Evolutionary conservation across 2,888 invertebrate species (phyloP).

Genomic region (Polylopha cassiicola): DNA sequence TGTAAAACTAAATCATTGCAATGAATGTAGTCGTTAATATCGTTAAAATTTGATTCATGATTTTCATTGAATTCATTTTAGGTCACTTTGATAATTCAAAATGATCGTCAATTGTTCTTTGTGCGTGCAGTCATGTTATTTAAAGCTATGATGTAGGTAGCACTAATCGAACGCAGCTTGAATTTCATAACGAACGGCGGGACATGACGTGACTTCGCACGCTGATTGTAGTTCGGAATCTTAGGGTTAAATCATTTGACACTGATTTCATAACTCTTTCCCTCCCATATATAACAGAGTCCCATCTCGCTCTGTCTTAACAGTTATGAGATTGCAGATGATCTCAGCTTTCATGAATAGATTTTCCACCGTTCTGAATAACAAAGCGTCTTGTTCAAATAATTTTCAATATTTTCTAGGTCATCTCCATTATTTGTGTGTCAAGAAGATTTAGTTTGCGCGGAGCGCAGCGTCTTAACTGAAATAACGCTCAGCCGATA

Average conservation of each 20-base stretch:
- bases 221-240: slow-evolving; percentile 69
- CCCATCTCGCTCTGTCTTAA: slow-evolving; percentile 30
- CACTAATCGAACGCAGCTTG: slow-evolving; percentile 57
- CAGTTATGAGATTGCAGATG: slow-evolving; percentile 42
- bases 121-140: slow-evolving; percentile 28
- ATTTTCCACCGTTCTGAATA: slow-evolving; percentile 27
- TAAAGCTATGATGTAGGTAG: slow-evolving; percentile 50
- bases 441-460: slow-evolving; percentile 23
- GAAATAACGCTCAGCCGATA: slow-evolving; percentile 26
- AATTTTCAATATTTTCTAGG: slow-evolving; percentile 31
- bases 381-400: slow-evolving; percentile 22
- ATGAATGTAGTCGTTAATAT: slow-evolving; percentile 1
- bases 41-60: not conserved
- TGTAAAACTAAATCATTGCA: no score
- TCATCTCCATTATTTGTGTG: slow-evolving; percentile 22
- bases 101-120: slow-evolving; percentile 17
- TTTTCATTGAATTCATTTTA: slow-evolving; percentile 9
- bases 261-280: slow-evolving; percentile 38
- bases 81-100: slow-evolving; percentile 16
- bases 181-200: slow-evolving; percentile 55
- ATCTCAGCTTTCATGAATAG: slow-evolving; percentile 33
- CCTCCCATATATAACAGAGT: slow-evolving; percentile 31
- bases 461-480: slow-evolving; percentile 7
- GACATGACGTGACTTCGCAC: slow-evolving; percentile 63
- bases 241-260: slow-evolving; percentile 66